Base-by-base conservation (phyloP, 2,113 vertebrate genomes). In the Centropristis striata region DNA sequence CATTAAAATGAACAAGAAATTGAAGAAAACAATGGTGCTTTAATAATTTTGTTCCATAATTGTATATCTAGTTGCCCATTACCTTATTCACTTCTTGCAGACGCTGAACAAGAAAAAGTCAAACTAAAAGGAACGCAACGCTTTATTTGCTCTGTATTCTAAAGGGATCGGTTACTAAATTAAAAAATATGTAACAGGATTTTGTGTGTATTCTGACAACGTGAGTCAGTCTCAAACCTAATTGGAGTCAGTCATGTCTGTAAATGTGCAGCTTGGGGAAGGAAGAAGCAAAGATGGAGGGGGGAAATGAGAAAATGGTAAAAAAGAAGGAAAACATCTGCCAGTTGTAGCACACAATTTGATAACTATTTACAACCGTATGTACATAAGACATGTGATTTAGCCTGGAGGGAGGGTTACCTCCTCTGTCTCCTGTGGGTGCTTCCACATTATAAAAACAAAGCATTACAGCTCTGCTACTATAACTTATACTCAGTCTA, bases 401-500 rank as follows among this genome's bases (percentile, higher is more conserved):
- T 25, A 59, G 14, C 4, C 28, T 58, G 37, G 21, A 27, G 23
- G 4, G 27, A 21, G 3, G 23, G 16, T 18, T 37, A 4, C 25
- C 14, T 53, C 46, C 21, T 49, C 25, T 36, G 61, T 51, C 36
- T 58, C 23, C 57, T 47, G 9, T 14, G 16, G 23, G 23, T 44
- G 14, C 46, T 32, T 27, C 1, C 18, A 20, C 14, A 27, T 69
- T 41, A 20, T 53, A 16, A 50, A 71, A 14, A 8, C 36, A 36
- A 66, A 67, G 4, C 60, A 21, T 18, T 27, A 7, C 61, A 68
- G 54, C 5, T 3, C 51, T n/a, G 2, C 12, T 14, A 28, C 36
- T 63, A 14, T 28, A 20, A 58, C 44, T 77, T 61, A 59, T 27
- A 65, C 54, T 7, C 9, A n/a, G 20, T 53, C 54, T 28, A 36